phyloP scores from a whole-genome alignment of 2,888 invertebrate species.

The Dendrolimus houi region DNA sequence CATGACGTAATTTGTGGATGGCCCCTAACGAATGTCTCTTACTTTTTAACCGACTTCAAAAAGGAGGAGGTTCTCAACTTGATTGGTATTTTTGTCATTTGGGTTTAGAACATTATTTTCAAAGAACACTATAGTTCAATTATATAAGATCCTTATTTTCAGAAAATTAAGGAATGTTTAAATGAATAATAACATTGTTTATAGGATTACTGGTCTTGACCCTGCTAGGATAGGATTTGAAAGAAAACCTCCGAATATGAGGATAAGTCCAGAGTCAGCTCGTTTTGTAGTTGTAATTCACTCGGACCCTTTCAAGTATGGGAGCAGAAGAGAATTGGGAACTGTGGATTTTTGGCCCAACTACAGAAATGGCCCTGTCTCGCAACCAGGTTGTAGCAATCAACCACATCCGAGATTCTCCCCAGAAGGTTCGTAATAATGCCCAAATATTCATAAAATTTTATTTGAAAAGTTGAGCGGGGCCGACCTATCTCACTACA shows the following conservation, averaged over 20 bases:
- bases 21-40: too few relatives aligned
- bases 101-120: too few relatives aligned
- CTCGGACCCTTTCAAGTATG: conserved; percentile 54
- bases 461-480: too few relatives aligned
- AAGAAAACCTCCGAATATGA: conserved; percentile 22
- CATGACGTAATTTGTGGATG: too few relatives aligned
- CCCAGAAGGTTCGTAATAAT: conserved; percentile 30
- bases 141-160: too few relatives aligned
- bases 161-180: neutral
- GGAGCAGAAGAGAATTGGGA: conserved; percentile 34
- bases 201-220: conserved; percentile 59
- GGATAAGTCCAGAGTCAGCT: conserved; percentile 43
- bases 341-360: conserved; percentile 66
- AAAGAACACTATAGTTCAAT: too few relatives aligned
- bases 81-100: too few relatives aligned
- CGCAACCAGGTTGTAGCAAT: conserved; percentile 49
- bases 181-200: conserved; percentile 3
- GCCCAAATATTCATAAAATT: neutral
- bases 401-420: conserved; percentile 32
- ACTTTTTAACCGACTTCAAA: too few relatives aligned
- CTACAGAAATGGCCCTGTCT: conserved; percentile 33
- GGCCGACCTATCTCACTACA: too few relatives aligned
- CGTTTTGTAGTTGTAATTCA: conserved; percentile 45
- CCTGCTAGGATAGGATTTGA: conserved; percentile 51
- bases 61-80: too few relatives aligned